phyloP scores from a whole-genome alignment of 2,113 vertebrate genomes.

The Redunca redunca region DNA sequence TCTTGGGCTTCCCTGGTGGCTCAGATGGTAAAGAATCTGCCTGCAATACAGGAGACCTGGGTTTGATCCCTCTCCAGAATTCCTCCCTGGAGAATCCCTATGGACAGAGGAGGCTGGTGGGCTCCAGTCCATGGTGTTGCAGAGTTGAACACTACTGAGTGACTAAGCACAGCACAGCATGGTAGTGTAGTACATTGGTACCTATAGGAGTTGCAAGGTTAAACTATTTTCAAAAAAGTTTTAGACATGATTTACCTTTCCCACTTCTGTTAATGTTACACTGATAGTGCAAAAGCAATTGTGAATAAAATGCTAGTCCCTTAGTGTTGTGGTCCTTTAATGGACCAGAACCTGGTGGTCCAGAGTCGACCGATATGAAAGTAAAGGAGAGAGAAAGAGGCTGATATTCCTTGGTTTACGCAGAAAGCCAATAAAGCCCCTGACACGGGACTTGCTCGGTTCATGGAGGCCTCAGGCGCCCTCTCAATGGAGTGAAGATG shows the following conservation, averaged over 20 bases:
- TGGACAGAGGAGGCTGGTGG: not conserved
- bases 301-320: not conserved
- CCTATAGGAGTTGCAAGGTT: not conserved
- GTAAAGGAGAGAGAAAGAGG: too few species aligned
- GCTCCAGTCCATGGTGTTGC: not conserved
- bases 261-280: not conserved
- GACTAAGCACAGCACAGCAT: not conserved
- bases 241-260: not conserved
- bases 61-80: not conserved
- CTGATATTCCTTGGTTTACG: too few species aligned
- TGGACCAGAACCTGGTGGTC: too few species aligned
- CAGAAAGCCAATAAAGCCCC: too few species aligned
- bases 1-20: not conserved
- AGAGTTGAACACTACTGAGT: not conserved
- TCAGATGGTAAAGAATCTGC: not conserved
- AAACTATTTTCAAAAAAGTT: not conserved
- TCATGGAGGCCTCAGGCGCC: too few species aligned
- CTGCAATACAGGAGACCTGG: not conserved
- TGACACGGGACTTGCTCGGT: too few species aligned
- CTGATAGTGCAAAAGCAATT: not conserved
- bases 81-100: not conserved
- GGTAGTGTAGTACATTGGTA: not conserved
- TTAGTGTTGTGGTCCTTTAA: too few species aligned
- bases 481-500: too few species aligned
- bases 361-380: accelerated